A percentile compares a stretch with the other conserved stretches of the same genome.
Evolutionary conservation across 2,888 invertebrate species (phyloP).

Genomic region (Palloptera scutellata): DNA sequence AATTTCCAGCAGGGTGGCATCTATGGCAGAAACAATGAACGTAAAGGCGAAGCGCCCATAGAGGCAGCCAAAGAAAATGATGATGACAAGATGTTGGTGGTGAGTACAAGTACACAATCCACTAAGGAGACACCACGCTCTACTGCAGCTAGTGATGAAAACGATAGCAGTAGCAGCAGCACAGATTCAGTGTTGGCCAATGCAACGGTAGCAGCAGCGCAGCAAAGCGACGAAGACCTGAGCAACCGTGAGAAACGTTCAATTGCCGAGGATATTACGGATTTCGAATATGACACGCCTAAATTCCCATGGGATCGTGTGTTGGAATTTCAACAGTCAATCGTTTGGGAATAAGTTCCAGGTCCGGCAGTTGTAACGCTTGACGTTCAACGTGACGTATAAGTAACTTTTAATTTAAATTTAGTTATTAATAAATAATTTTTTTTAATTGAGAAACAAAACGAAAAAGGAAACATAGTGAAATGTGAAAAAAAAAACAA

Average conservation of each 20-base stretch:
- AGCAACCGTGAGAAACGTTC: conserved; percentile 51
- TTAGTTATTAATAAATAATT: conserved; percentile 29
- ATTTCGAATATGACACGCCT: conserved; percentile 63
- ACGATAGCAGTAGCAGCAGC: conserved; percentile 33
- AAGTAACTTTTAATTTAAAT: conserved; percentile 24
- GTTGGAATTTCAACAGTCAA: conserved; percentile 72
- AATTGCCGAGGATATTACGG: conserved; percentile 42
- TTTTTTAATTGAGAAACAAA: background rate
- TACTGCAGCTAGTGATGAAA: conserved; percentile 24
- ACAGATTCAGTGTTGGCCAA: conserved; percentile 14
- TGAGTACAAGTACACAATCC: conserved; percentile 54
- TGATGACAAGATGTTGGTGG: conserved; percentile 41
- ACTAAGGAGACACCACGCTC: conserved; percentile 47
- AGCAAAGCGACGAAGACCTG: conserved; percentile 36
- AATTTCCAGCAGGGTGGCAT: conserved; percentile 56
- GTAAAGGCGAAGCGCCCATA: conserved; percentile 59
- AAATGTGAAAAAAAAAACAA: conserved; percentile 1
- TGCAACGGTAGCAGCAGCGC: conserved; percentile 26
- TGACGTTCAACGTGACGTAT: too few species aligned
- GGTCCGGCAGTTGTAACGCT: too few species aligned
- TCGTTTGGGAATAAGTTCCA: conserved; percentile 67
- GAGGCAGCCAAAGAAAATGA: conserved; percentile 51
- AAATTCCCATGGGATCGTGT: conserved; percentile 84
- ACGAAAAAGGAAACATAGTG: conserved; percentile 11
- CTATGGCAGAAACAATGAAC: conserved; percentile 61